Conservation (phyloP, 30 jellyfish, hydroid and myxozoan genomes). For the Aurelia sp. region DNA sequence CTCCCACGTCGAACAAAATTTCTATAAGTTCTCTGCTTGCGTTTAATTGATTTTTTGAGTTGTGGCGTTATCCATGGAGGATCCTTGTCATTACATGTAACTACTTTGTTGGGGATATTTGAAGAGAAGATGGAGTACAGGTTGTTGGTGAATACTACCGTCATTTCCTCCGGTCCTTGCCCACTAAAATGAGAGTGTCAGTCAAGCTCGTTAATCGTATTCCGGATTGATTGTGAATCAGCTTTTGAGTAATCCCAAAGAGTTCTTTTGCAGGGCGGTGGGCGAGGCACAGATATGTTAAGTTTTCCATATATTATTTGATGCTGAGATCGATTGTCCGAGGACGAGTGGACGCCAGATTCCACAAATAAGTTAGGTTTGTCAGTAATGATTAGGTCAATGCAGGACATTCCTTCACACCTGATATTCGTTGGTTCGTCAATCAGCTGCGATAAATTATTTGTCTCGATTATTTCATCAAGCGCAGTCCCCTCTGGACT, state of each 20-base stretch:
- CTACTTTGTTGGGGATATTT: no score
- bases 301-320: background rate
- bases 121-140: background rate
- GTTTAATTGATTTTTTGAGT: slow-evolving; percentile 26
- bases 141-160: slow-evolving; percentile 10
- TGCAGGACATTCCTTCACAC: no score
- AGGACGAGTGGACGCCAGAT: no score
- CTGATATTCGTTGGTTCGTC: no score
- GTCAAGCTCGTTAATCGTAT: background rate
- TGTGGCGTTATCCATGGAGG: slow-evolving; percentile 31
- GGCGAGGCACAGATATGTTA: slow-evolving; percentile 3
- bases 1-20: slow-evolving; percentile 10
- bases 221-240: slow-evolving; percentile 9
- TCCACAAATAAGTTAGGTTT: background rate
- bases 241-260: slow-evolving; percentile 17
- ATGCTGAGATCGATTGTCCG: no score
- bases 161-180: slow-evolving; percentile 20
- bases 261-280: slow-evolving; percentile 11
- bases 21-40: slow-evolving; percentile 25
- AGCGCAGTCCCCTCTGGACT: background rate
- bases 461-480: slow-evolving; percentile 19
- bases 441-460: background rate
- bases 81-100: background rate
- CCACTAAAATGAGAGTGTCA: background rate
- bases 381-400: background rate